Evolutionary conservation across 1,140 invertebrate genomes (phyloP), one percentile per base, ranked within the genome.

Genomic region (Pachyrhynchus sulphureomaculatus): DNA sequence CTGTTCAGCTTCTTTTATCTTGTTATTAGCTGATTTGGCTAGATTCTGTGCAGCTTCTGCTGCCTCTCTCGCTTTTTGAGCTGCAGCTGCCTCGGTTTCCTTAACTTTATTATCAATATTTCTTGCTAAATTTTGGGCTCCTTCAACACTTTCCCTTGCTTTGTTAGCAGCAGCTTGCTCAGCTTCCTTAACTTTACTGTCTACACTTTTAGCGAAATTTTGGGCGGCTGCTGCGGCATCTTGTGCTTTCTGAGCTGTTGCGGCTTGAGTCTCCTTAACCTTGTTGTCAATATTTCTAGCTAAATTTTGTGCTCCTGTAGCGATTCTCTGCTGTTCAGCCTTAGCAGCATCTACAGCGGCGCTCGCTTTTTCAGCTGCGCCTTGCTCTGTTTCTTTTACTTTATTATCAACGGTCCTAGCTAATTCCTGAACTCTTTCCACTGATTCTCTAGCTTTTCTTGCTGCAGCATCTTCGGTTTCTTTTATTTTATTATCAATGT

Each of bases 251-350:
- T 29, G 36, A 6, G 45, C 41, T 2, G 52, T 56, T 2, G 49
- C 47, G 13, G 37, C 54, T 44, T 58, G 54, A 26, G 62, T 36
- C 39, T 64, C 62, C 33, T 44, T 47, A 9, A 66, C n/a, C 26
- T 66, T 63, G 26, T 51, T 53, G 21, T 66, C 61, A 21, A 60
- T 41, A 36, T 48, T 61, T 42, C 58, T 42, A 17, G 67, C 64
- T 4, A 64, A 32, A 21, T 44, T 55, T 9, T 62, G 65, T 53
- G 54, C 13, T 1, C 18, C 42, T 23, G 48, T 21, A 4, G 37
- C 29, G 36, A 37, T 8, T n/a, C 24, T 23, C 18, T 32, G 12
- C 23, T n/a, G 48, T n/a, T 37, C 36, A 18, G 53, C 36, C 37
- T 59, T 26, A 13, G 44, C 39, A 9, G 32, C 42, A 2, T 10